These are phyloP conservation scores for Sympetrum striolatum DNA, from an alignment of 2,888 invertebrate genomes.

Conservation along the genomic window DNA sequence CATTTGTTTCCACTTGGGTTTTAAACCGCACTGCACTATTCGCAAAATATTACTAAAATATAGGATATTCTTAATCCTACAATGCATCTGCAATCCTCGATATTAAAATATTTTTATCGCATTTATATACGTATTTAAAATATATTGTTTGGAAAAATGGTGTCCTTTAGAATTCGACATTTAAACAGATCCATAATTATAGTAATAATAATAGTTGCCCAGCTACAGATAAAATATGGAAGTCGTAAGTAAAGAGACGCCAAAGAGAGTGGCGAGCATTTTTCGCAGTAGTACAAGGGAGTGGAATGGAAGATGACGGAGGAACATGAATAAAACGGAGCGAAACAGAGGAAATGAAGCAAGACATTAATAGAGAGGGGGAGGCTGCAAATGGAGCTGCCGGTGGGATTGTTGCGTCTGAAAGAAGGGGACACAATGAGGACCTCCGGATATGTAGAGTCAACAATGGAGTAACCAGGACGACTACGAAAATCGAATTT, in stretches of 20 bases:
- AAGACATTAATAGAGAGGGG: neutral
- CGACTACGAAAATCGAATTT: neutral
- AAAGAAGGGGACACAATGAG: neutral
- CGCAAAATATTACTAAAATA: too few relatives aligned
- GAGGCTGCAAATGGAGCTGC: neutral
- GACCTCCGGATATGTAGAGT: neutral
- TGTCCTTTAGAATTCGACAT: too few relatives aligned
- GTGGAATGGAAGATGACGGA: neutral
- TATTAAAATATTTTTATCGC: too few relatives aligned
- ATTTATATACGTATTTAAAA: too few relatives aligned
- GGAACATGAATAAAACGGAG: neutral
- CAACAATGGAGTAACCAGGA: neutral
- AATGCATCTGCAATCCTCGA: too few relatives aligned
- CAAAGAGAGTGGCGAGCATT: neutral
- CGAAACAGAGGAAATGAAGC: neutral
- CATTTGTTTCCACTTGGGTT: too few relatives aligned
- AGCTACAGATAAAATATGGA: neutral
- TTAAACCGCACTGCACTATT: too few relatives aligned
- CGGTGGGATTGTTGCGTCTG: neutral
- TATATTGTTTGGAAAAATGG: too few relatives aligned
- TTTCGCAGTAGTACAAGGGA: neutral
- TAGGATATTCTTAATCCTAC: too few relatives aligned
- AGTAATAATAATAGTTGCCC: too few relatives aligned
- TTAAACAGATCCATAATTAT: too few relatives aligned
- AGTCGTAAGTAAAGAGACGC: neutral